Percentiles rank a stretch among this genome's conserved stretches.
Conservation (phyloP, 2,888 invertebrate species). For the Autographa pulchrina region DNA sequence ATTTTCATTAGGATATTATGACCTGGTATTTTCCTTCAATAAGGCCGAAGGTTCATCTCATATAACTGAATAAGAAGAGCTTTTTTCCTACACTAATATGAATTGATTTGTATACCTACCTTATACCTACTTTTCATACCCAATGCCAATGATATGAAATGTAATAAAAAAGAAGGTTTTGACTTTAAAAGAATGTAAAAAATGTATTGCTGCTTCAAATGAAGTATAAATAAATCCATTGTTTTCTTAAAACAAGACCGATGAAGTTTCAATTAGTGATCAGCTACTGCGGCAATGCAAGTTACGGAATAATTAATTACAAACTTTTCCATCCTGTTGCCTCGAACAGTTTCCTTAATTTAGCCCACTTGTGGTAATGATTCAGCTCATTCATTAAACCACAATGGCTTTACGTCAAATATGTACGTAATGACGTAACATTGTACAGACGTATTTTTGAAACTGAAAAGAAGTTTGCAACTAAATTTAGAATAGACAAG, state of each 20-base stretch:
- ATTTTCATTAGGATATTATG: neutral
- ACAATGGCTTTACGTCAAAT: constrained; percentile 58
- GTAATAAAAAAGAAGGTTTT: neutral
- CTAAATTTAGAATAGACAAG: constrained; percentile 18
- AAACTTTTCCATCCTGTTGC: constrained; percentile 62
- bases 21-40: neutral
- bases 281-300: constrained; percentile 26
- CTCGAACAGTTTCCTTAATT: constrained; percentile 69
- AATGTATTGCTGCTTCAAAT: neutral
- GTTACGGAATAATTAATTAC: constrained; percentile 37
- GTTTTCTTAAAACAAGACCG: constrained; percentile 22
- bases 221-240: constrained; percentile 15
- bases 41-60: no score
- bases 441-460: constrained; percentile 45
- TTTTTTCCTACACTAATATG: no score
- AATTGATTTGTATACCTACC: no score
- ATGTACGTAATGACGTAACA: constrained; percentile 40
- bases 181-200: neutral
- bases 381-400: constrained; percentile 71
- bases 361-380: constrained; percentile 68
- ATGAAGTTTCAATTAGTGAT: constrained; percentile 37
- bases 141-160: no score
- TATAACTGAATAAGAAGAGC: no score
- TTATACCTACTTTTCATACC: no score
- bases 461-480: neutral